Conservation (phyloP, 2,797 vertebrate genomes). For the Buceros bicornis region DNA sequence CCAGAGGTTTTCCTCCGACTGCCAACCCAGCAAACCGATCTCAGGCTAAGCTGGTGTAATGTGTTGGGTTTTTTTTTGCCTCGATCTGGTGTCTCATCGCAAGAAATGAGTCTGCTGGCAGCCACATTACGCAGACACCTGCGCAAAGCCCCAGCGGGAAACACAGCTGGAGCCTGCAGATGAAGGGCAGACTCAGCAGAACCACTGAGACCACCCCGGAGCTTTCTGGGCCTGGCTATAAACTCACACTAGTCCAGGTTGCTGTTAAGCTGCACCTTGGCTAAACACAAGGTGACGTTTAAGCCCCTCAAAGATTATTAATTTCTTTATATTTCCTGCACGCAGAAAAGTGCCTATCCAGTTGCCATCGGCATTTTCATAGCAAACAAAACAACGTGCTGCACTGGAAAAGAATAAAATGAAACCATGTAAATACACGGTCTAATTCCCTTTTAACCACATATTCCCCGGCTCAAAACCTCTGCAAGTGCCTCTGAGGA, state of each 20-base stretch:
- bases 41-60: neutral
- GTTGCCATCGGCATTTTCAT: neutral
- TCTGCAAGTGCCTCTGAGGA: neutral
- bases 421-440: neutral
- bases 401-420: neutral
- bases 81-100: neutral
- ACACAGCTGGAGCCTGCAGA: neutral
- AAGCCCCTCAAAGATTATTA: neutral
- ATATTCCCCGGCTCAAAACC: neutral
- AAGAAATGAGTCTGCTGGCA: neutral
- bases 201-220: constrained; percentile 31
- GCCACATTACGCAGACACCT: constrained; percentile 40
- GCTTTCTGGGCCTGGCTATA: neutral
- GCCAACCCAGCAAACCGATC: neutral
- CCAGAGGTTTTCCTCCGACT: neutral
- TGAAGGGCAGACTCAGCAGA: neutral
- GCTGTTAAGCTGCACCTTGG: neutral
- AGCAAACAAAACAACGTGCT: neutral
- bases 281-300: neutral
- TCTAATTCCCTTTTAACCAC: constrained; percentile 37
- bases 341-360: neutral
- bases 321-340: neutral
- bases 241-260: neutral
- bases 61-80: neutral
- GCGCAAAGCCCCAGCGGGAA: constrained; percentile 56